A percentile compares a stretch with the other conserved stretches of the same genome.
phyloP scores from a whole-genome alignment of 2,888 invertebrate genomes.

The Shargacucullia verbasci region DNA sequence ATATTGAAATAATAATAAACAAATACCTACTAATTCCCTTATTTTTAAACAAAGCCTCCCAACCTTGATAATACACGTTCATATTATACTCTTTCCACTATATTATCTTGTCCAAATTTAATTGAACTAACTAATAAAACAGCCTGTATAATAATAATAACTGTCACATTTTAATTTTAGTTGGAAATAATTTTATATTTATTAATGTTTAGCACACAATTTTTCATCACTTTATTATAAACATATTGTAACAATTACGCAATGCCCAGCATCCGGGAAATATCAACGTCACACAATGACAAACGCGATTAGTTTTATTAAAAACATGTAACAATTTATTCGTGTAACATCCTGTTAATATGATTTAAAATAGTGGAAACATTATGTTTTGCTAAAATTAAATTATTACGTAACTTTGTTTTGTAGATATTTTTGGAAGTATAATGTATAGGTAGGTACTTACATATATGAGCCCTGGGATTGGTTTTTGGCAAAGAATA shows the following conservation, averaged over 20 bases:
- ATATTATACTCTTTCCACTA: too few species aligned
- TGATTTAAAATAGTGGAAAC: slow-evolving; percentile 27
- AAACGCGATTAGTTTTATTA: slow-evolving; percentile 40
- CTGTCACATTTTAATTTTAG: neutral
- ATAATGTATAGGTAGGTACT: too few species aligned
- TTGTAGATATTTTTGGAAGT: too few species aligned
- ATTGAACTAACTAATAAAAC: neutral
- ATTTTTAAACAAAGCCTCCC: too few species aligned
- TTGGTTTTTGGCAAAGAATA: too few species aligned
- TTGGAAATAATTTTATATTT: slow-evolving; percentile 21
- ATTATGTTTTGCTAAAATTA: slow-evolving; percentile 3
- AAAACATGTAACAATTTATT: slow-evolving; percentile 31
- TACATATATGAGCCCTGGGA: too few species aligned
- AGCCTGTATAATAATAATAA: neutral
- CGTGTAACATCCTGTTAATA: slow-evolving; percentile 42
- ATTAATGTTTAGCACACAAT: slow-evolving; percentile 19
- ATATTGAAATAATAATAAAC: too few species aligned
- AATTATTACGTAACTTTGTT: slow-evolving; percentile 2
- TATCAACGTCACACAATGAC: slow-evolving; percentile 38
- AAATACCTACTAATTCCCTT: too few species aligned
- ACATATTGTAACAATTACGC: slow-evolving; percentile 35
- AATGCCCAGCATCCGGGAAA: slow-evolving; percentile 50
- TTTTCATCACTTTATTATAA: slow-evolving; percentile 36
- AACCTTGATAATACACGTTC: too few species aligned
- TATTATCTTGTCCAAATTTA: too few species aligned